A percentile compares a stretch with the other conserved stretches of the same genome.
Conservation (phyloP, 2,888 invertebrate species). For the Zonitis immaculata region DNA sequence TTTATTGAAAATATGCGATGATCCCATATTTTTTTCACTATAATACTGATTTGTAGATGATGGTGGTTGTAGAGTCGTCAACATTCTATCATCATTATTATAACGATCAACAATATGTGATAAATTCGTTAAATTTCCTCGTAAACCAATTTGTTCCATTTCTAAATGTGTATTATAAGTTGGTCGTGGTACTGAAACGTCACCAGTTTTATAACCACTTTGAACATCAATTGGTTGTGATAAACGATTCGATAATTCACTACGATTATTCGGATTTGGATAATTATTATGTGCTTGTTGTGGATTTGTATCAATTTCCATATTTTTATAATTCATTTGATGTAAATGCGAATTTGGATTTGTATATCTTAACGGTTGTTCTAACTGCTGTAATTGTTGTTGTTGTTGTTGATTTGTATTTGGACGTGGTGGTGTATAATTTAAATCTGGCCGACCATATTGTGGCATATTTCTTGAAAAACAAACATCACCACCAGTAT, state of each 20-base stretch:
- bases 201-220: slow-evolving; percentile 27
- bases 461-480: slow-evolving; percentile 34
- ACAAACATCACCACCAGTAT: slow-evolving; percentile 39
- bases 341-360: slow-evolving; percentile 23
- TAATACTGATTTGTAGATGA: slow-evolving; percentile 42
- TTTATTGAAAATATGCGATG: slow-evolving; percentile 42
- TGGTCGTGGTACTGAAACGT: slow-evolving; percentile 35
- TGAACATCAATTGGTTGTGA: slow-evolving; percentile 6
- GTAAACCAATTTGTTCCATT: slow-evolving; percentile 50
- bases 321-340: slow-evolving; percentile 26
- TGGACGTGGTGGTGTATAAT: slow-evolving; percentile 18
- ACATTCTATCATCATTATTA: slow-evolving; percentile 54
- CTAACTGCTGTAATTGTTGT: slow-evolving; percentile 15
- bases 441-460: slow-evolving; percentile 26
- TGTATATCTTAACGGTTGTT: slow-evolving; percentile 21
- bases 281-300: slow-evolving; percentile 28
- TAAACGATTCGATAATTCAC: slow-evolving; percentile 13
- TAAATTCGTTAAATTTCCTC: slow-evolving; percentile 54
- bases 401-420: slow-evolving; percentile 23
- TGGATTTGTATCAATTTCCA: slow-evolving; percentile 25
- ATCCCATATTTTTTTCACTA: slow-evolving; percentile 40
- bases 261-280: slow-evolving; percentile 12
- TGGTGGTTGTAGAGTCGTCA: slow-evolving; percentile 51
- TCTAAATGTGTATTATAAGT: slow-evolving; percentile 33
- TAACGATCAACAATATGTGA: slow-evolving; percentile 59